Base-by-base conservation (phyloP, 2,113 vertebrate genomes). In the Dromaius novaehollandiae region DNA sequence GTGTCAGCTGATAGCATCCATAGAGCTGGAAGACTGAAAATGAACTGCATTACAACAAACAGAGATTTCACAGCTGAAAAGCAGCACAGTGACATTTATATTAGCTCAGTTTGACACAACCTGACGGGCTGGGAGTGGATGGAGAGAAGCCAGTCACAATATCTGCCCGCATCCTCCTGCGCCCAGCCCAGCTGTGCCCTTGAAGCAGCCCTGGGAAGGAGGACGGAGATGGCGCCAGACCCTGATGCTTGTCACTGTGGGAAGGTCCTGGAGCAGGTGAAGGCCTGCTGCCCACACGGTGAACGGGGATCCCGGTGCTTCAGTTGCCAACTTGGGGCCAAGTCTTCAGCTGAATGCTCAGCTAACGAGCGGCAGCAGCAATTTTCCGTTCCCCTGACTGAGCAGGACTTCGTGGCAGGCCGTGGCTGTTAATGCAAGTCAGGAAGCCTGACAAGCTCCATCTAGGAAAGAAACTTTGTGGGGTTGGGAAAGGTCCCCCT, bases 41-140 rank as follows among this genome's bases (percentile, higher is more conserved):
- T 94, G 95, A 97, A 82, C 96, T 82, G 76, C 92, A 44, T 78
- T 70, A 78, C 96, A 96, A 94, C 42, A n/a, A 95, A 96, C 94
- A 97, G 91, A 53, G 92, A 96, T 97, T 98, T 97, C 97, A 96
- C 94, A 80, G 94, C 53, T 25, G 81, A 91, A 58, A 89, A 97
- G 93, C 92, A 7, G 85, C 89, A 65, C 65, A 10, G 75, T 97
- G 97, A 97, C 97, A 93, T 97, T 98, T 98, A 96, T 96, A 97
- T 98, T 97, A 98, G 91, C 93, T 97, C 94, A 0, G 0, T 97
- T 95, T 97, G 97, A 97, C 96, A 79, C 15, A 68, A 89, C 90
- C 93, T 96, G 95, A 96, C 1, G 19, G 71, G 71, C 89, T 92
- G 69, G 42, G 75, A 94, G 40, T 44, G 94, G 76, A 86, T 92